phyloP scores from a whole-genome alignment of 2,888 invertebrate genomes.

The Muscina levida region DNA sequence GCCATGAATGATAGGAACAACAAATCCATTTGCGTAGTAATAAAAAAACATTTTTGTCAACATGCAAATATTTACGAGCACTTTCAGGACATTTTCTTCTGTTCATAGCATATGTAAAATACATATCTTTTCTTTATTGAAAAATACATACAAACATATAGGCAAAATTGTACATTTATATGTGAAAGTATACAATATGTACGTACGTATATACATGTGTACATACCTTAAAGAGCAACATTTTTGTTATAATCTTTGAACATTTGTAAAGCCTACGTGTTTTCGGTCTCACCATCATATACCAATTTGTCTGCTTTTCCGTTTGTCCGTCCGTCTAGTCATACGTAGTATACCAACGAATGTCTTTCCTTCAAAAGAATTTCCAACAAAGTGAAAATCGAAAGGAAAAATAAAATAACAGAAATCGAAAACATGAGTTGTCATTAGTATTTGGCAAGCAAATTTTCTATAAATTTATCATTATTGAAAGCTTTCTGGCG shows the following conservation, averaged over 20 bases:
- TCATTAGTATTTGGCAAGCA: slow-evolving; percentile 60
- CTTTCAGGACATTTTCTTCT: slow-evolving; percentile 22
- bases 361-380: slow-evolving; percentile 27
- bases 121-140: slow-evolving; percentile 8
- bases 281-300: too few relatives aligned
- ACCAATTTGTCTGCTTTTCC: too few relatives aligned
- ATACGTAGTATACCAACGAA: too few relatives aligned
- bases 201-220: too few relatives aligned
- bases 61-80: slow-evolving; percentile 56
- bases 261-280: slow-evolving; percentile 60
- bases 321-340: not conserved
- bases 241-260: slow-evolving; percentile 44
- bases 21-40: not conserved
- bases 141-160: not conserved
- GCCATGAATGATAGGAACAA: slow-evolving; percentile 12
- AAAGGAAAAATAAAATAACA: slow-evolving; percentile 46
- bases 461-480: slow-evolving; percentile 45
- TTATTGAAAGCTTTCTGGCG: slow-evolving; percentile 48
- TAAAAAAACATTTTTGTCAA: slow-evolving; percentile 53
- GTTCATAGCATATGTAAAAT: slow-evolving; percentile 22
- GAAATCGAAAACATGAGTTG: slow-evolving; percentile 55
- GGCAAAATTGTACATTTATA: not conserved
- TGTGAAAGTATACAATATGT: too few relatives aligned
- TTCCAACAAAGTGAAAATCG: slow-evolving; percentile 19
- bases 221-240: slow-evolving; percentile 24